Evolutionary conservation across 2,888 invertebrate genomes (phyloP), one percentile per base, ranked within the genome.

Genomic region (Gnatocerus cornutus): DNA sequence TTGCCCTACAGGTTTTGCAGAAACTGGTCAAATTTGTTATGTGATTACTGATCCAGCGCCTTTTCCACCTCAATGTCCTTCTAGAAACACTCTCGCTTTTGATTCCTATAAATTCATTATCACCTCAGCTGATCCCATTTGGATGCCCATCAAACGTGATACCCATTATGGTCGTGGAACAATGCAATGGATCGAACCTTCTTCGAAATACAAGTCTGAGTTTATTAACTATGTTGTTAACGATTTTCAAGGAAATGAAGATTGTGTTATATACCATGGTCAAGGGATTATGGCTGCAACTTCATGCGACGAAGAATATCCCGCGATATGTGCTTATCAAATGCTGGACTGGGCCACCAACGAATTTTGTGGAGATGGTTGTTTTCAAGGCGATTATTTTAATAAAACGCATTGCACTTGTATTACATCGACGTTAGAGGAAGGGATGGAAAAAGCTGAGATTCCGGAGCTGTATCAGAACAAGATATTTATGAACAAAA

Each of bases 141-240:
- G 62, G 52, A 62, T 62, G 50, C 52, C 62, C 6, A 27, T 52
- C 1, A 50, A n/a, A 39, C 33, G 62, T 4, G 46, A 62, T 41
- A 9, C 12, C 8, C 21, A n/a, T 12, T 21, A 50, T 27, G 52
- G 62, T 37, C 29, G 21, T 6, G 61, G 50, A 5, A n/a, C 33
- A n/a, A 16, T 39, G 7, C 39, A 52, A 21, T 62, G 62, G 62
- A 21, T 29, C 3, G 62, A 62, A 41, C 30, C 30, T 3, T 8
- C 21, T 9, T 12, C 9, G 0, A 10, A 12, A 13, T 59, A 59
- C 16, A 59, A 59, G 29, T 29, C 12, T 8, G 6, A 43, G 0
- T 39, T 30, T 33, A 12, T 27, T 1, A 5, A 50, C 29, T 46
- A 46, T 16, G 6, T 8, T 1, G 14, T 46, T 9, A 3, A 9